A percentile compares a stretch with the other conserved stretches of the same genome.
phyloP scores from a whole-genome alignment of 2,888 invertebrate genomes.

The Drosophila rellima region DNA sequence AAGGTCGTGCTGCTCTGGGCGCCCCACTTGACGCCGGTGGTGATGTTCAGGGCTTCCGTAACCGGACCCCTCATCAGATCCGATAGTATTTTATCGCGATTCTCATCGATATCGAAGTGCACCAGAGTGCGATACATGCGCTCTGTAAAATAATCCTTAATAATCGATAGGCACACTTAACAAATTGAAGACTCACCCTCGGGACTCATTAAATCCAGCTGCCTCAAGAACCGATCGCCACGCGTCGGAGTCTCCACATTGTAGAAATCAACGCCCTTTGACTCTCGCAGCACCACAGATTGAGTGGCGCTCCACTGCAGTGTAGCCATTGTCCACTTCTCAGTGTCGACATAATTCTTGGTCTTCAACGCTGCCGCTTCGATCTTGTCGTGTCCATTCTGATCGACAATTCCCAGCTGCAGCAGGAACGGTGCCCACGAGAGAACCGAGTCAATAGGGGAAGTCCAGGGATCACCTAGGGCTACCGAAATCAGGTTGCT shows the following conservation, averaged over 20 bases:
- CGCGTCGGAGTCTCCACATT: conserved; percentile 88
- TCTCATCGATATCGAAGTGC: conserved; percentile 79
- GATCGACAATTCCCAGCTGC: conserved; percentile 91
- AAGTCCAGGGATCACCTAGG: conserved; percentile 96
- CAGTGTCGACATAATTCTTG: conserved; percentile 87
- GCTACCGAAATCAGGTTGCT: conserved; percentile 92
- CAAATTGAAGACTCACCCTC: conserved; percentile 37
- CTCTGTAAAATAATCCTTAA: conserved; percentile 53
- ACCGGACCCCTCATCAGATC: conserved; percentile 91
- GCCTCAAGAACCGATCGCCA: conserved; percentile 60
- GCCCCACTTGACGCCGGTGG: conserved; percentile 89
- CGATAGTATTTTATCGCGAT: conserved; percentile 83
- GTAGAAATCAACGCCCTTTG: conserved; percentile 92
- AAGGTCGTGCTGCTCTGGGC: conserved; percentile 88
- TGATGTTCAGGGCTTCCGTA: conserved; percentile 89
- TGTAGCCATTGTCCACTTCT: conserved; percentile 88
- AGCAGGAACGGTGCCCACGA: conserved; percentile 94
- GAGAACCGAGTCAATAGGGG: conserved; percentile 93
- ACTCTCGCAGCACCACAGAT: conserved; percentile 87
- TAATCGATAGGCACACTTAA: not conserved
- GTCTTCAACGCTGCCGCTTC: conserved; percentile 87
- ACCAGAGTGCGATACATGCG: conserved; percentile 83
- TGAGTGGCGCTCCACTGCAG: conserved; percentile 89
- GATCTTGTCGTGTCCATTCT: conserved; percentile 88
- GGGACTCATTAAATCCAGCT: conserved; percentile 38